Percentiles rank a stretch among this genome's conserved stretches.
These are phyloP conservation scores for Caenorhabditis panamensis DNA, from an alignment of 2,888 invertebrate genomes.

Conservation along the genomic window DNA sequence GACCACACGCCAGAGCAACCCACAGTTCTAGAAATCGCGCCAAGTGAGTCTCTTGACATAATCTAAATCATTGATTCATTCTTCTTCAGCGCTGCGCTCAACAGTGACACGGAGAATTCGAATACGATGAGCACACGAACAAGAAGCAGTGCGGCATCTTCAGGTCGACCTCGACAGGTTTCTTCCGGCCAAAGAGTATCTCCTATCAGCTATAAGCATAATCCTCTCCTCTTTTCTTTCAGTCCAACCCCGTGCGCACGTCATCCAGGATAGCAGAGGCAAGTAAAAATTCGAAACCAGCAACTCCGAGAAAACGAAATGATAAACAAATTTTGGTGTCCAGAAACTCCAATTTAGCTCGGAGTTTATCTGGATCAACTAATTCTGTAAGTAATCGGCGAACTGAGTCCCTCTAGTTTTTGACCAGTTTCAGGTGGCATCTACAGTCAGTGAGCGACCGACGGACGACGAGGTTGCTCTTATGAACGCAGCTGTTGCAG, in stretches of 20 bases:
- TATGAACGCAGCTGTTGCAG: not conserved
- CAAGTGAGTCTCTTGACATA: slow-evolving; percentile 18
- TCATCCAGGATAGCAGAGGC: slow-evolving; percentile 51
- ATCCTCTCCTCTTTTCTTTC: not conserved
- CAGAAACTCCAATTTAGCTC: slow-evolving; percentile 63
- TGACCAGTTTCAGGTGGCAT: slow-evolving; percentile 39
- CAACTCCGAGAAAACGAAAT: slow-evolving; percentile 45
- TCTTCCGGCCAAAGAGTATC: slow-evolving; percentile 29
- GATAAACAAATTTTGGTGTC: slow-evolving; percentile 64
- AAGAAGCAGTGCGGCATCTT: slow-evolving; percentile 11
- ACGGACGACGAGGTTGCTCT: slow-evolving; percentile 33
- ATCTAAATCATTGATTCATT: not conserved
- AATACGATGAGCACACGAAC: slow-evolving; percentile 15
- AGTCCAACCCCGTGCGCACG: slow-evolving; percentile 43
- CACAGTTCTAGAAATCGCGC: slow-evolving; percentile 41
- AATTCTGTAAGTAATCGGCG: slow-evolving; percentile 50
- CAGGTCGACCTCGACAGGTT: slow-evolving; percentile 1
- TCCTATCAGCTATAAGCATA: not conserved
- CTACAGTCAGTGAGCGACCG: slow-evolving; percentile 33
- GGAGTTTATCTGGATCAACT: slow-evolving; percentile 64
- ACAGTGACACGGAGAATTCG: slow-evolving; percentile 56
- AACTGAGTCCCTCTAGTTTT: not conserved
- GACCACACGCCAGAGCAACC: slow-evolving; percentile 48
- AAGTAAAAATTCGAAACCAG: slow-evolving; percentile 33
- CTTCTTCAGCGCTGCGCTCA: slow-evolving; percentile 29